Percentiles rank a stretch among this genome's conserved stretches.
These are phyloP conservation scores for Eupithecia centaureata DNA, from an alignment of 2,888 invertebrate species.

Conservation along the genomic window DNA sequence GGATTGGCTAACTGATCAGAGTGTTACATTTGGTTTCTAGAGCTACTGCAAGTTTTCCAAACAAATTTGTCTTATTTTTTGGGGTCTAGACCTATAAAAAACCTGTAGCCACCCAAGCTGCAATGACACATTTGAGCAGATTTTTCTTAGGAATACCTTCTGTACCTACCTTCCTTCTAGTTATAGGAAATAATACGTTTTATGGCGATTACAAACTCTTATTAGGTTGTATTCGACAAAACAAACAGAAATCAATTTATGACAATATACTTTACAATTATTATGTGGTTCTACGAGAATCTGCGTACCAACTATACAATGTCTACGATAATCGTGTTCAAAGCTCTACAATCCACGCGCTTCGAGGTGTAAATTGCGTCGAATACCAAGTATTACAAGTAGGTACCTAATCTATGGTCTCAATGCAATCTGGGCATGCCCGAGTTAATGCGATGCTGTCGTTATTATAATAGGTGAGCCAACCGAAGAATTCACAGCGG, in stretches of 20 bases:
- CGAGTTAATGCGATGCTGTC: slow-evolving; percentile 19
- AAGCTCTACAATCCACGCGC: neutral
- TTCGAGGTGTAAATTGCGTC: neutral
- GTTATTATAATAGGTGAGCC: slow-evolving; percentile 19
- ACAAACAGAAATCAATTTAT: no score
- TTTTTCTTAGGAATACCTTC: no score
- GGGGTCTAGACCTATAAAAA: neutral
- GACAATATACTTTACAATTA: no score
- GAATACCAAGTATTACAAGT: neutral
- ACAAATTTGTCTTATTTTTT: neutral
- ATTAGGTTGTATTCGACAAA: no score
- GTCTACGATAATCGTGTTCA: neutral
- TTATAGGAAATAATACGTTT: no score
- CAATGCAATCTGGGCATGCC: slow-evolving; percentile 2
- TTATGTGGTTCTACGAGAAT: neutral
- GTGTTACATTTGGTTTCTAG: slow-evolving; percentile 1
- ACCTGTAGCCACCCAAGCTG: no score
- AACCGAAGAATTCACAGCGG: slow-evolving; percentile 55
- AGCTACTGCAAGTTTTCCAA: no score
- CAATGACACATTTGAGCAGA: no score
- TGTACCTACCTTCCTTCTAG: no score
- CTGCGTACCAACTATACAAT: no score
- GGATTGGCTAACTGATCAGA: slow-evolving; percentile 8
- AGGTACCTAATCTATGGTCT: neutral
- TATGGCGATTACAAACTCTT: no score